Evolutionary conservation across 2,797 vertebrate genomes (phyloP), one percentile per base, ranked within the genome.

Genomic region (Eremophila alpestris): DNA sequence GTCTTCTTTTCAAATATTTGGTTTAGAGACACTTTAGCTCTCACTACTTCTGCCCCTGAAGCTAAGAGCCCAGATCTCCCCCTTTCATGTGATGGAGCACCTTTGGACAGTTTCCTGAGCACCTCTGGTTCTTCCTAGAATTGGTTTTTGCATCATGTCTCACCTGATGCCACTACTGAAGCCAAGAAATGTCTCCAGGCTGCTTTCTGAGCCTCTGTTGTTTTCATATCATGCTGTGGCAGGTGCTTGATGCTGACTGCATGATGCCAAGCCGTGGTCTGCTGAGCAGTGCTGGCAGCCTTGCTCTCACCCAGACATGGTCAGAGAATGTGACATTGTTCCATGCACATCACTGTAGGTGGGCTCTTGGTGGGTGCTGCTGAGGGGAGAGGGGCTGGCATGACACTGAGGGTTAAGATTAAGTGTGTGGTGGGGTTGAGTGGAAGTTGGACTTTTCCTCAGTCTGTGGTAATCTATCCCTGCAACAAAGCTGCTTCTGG

Each of bases 281-380:
- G 54, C 45, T 16, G n/a, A 43, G n/a, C 20, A 52, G 43, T 0
- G 24, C 80, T 49, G 59, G 41, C 68, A 83, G 24, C 23, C 24
- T 36, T 0, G 0, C 38, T 49, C 27, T 43, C 36, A 40, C 30
- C 65, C 34, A 24, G 10, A 11, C 41, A 17, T 1, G 9, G 32
- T 55, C 19, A 54, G 5, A 26, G 18, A 13, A 22, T 0, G 0
- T 29, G 56, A 12, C 40, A 34, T 1, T n/a, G 22, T 54, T 55
- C 9, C 2, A 13, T 15, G 32, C 5, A 36, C 17, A 2, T 26
- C 2, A 0, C 32, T 79, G 29, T 24, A 7, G 27, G 17, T 48
- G 38, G 22, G 38, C 41, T 87, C 10, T n/a, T 1, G 36, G 19
- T 38, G 36, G 8, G 9, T 75, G 36, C 40, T 70, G 9, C 45